These are phyloP conservation scores for Chymomyza fuscimana DNA, from an alignment of 2,888 invertebrate species.

Conservation along the genomic window DNA sequence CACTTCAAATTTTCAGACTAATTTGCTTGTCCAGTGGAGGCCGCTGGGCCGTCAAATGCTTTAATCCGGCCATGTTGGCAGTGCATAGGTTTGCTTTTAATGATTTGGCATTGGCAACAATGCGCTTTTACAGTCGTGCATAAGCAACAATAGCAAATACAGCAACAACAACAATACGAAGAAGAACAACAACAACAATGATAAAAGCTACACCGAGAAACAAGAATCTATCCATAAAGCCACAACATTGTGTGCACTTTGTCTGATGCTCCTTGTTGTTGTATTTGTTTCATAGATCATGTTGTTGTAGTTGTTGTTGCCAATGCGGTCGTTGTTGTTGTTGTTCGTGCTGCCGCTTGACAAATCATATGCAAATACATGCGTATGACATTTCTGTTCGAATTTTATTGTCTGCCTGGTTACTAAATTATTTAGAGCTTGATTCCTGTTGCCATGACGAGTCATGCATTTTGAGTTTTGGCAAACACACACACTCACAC, in stretches of 20 bases:
- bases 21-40: no score
- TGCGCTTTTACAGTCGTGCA: slow-evolving; percentile 39
- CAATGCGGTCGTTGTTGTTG: slow-evolving; percentile 16
- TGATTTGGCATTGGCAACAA: slow-evolving; percentile 59
- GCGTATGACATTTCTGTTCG: slow-evolving; percentile 70
- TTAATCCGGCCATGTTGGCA: no score
- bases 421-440: slow-evolving; percentile 73
- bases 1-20: no score
- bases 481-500: slow-evolving; percentile 9
- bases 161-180: slow-evolving; percentile 1
- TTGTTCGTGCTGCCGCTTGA: slow-evolving; percentile 1
- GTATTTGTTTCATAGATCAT: slow-evolving; percentile 14
- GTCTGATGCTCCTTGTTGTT: neutral
- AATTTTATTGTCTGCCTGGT: slow-evolving; percentile 69
- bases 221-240: slow-evolving; percentile 17
- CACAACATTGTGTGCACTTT: neutral
- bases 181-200: slow-evolving; percentile 14
- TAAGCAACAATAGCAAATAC: slow-evolving; percentile 31
- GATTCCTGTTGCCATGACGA: slow-evolving; percentile 66
- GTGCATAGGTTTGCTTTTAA: slow-evolving; percentile 12
- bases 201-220: slow-evolving; percentile 4
- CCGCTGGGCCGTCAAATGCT: neutral
- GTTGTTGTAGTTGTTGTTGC: slow-evolving; percentile 20
- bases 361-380: slow-evolving; percentile 71
- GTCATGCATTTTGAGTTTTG: slow-evolving; percentile 64